Conservation (phyloP, 2,113 vertebrate genomes). For the Ondatra zibethicus region DNA sequence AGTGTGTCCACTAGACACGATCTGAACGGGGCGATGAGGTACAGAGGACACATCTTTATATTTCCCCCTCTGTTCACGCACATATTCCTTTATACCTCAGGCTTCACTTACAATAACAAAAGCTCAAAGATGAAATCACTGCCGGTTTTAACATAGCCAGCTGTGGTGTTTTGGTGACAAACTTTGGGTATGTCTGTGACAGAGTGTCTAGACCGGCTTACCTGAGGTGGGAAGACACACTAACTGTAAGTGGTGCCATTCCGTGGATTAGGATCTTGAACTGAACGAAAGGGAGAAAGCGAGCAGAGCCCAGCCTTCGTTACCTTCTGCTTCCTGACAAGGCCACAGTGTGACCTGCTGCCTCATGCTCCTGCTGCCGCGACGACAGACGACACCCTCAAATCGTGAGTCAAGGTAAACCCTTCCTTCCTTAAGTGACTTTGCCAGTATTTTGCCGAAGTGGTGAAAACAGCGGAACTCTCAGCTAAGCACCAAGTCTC, state of each 20-base stretch:
- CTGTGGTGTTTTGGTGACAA: not conserved
- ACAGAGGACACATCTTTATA: not conserved
- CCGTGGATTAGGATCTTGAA: not conserved
- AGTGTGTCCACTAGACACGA: not conserved
- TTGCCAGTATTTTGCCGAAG: not conserved
- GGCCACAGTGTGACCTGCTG: not conserved
- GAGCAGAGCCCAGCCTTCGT: not conserved
- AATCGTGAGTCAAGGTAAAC: not conserved
- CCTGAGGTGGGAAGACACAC: not conserved
- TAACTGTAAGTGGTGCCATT: too few relatives aligned
- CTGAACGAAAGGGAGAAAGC: not conserved
- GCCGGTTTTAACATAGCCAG: not conserved
- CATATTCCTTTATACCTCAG: not conserved
- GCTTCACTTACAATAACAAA: not conserved
- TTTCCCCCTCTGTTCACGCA: not conserved
- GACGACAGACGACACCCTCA: too few relatives aligned
- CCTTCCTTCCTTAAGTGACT: not conserved
- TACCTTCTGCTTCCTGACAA: not conserved
- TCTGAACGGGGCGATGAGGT: too few relatives aligned
- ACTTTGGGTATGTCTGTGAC: not conserved
- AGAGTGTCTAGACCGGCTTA: not conserved
- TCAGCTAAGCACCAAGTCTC: not conserved
- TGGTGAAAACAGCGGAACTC: not conserved
- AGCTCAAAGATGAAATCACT: not conserved
- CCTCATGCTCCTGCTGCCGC: not conserved